Evolutionary conservation across 2,888 invertebrate genomes (phyloP), one percentile per base, ranked within the genome.

Genomic region (Acheta domesticus): DNA sequence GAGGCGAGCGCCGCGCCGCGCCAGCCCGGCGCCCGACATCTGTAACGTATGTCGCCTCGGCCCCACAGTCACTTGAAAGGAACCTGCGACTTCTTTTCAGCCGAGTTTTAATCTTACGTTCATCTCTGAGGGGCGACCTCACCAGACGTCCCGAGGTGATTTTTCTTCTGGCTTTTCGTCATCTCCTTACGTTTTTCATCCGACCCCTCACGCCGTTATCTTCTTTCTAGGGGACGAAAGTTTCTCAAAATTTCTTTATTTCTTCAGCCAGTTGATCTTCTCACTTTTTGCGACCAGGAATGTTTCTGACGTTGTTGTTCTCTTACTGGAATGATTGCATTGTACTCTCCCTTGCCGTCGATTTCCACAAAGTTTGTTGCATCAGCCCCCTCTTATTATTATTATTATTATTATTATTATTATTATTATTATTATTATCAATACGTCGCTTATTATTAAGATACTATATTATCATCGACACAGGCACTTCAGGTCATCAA

Each of bases 141-240:
- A n/a, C 62, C 62, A 62, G 62, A 62, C 62, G 62, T 62, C n/a
- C 62, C n/a, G n/a, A 62, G 62, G 62, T 62, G 62, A 62, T 62
- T 62, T n/a, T 62, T 62, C 62, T 62, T 62, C 62, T 62, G 62
- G n/a, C 62, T 62, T 62, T 62, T 62, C 62, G 62, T 62, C 62
- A 62, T 62, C 14, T n/a, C n/a, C 62, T 62, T 14, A 62, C 62
- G 62, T 62, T 62, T 62, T 62, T 62, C 62, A 62, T 62, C 62
- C 62, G 14, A 14, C 62, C 14, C 16, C n/a, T 62, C 16, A 19
- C n/a, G 62, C 62, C n/a, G 62, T 62, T 19, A 19, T 62, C n/a
- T n/a, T 62, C 62, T 62, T 62, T 14, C 62, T 5, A 62, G n/a
- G n/a, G n/a, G 62, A 62, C 62, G 62, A 62, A 62, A 62, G 16